These are phyloP conservation scores for Salmo trutta DNA, from an alignment of 2,797 vertebrate genomes.

Conservation along the genomic window DNA sequence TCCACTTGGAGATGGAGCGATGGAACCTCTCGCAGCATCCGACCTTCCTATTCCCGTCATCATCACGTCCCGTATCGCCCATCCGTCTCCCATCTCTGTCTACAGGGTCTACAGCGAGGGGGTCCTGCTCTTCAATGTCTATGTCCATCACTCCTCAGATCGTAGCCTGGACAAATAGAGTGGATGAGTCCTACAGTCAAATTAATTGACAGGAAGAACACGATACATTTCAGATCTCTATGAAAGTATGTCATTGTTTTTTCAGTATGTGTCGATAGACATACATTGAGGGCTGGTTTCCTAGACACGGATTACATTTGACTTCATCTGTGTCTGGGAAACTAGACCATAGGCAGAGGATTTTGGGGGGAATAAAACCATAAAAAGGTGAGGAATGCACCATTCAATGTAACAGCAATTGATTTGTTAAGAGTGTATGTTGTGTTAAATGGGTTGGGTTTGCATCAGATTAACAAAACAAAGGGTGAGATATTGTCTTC, in stretches of 20 bases:
- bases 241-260: not conserved
- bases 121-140: constrained; percentile 65
- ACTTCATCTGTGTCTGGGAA: not conserved
- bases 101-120: constrained; percentile 47
- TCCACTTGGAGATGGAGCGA: constrained; percentile 78
- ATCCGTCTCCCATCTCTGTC: constrained; percentile 32
- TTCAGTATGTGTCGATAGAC: not conserved
- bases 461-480: no score
- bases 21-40: constrained; percentile 77
- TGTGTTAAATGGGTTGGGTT: no score
- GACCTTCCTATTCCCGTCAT: constrained; percentile 3
- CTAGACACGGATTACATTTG: not conserved
- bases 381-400: not conserved
- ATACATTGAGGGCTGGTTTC: not conserved
- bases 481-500: not conserved
- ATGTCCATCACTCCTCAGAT: constrained; percentile 44
- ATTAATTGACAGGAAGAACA: not conserved
- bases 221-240: not conserved
- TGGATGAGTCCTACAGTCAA: not conserved
- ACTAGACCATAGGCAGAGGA: not conserved
- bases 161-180: not conserved
- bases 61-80: not conserved
- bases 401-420: not conserved
- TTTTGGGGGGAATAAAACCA: not conserved
- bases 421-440: no score